Conservation (phyloP, 2,888 invertebrate genomes). For the Drosophila lacicola region DNA sequence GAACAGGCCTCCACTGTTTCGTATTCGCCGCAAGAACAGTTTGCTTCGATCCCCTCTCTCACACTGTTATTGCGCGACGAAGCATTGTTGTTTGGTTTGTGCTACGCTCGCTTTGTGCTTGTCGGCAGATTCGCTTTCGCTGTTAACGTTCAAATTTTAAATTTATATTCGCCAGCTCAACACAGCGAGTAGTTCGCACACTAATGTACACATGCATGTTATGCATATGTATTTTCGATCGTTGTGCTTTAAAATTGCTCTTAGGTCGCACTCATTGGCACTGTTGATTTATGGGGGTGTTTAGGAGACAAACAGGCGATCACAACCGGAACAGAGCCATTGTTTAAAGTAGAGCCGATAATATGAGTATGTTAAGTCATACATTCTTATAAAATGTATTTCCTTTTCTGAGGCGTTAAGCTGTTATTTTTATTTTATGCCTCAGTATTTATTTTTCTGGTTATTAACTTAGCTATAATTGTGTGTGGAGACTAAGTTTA, state of each 20-base stretch:
- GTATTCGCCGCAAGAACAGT: constrained; percentile 33
- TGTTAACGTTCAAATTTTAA: constrained; percentile 64
- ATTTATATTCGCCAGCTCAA: constrained; percentile 44
- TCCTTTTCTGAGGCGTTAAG: constrained; percentile 4
- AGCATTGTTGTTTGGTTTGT: constrained; percentile 19
- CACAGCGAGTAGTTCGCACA: constrained; percentile 15
- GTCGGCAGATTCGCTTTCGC: constrained; percentile 43
- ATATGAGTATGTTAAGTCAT: constrained; percentile 27
- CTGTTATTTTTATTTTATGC: constrained; percentile 1
- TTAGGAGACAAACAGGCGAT: background rate
- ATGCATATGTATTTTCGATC: constrained; percentile 51
- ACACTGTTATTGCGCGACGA: constrained; percentile 14
- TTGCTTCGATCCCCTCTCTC: constrained; percentile 19
- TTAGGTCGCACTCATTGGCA: constrained; percentile 36
- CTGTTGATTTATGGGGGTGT: constrained; percentile 56
- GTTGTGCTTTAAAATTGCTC: constrained; percentile 50
- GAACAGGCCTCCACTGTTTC: constrained; percentile 8
- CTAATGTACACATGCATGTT: background rate
- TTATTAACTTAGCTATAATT: constrained; percentile 65
- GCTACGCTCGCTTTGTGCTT: constrained; percentile 35
- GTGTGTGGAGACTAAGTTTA: constrained; percentile 41
- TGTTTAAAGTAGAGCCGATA: constrained; percentile 22
- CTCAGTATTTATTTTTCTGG: constrained; percentile 28
- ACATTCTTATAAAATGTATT: constrained; percentile 5
- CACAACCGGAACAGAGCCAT: constrained; percentile 54